phyloP scores from a whole-genome alignment of 2,888 invertebrate genomes.

The Axea sp. region DNA sequence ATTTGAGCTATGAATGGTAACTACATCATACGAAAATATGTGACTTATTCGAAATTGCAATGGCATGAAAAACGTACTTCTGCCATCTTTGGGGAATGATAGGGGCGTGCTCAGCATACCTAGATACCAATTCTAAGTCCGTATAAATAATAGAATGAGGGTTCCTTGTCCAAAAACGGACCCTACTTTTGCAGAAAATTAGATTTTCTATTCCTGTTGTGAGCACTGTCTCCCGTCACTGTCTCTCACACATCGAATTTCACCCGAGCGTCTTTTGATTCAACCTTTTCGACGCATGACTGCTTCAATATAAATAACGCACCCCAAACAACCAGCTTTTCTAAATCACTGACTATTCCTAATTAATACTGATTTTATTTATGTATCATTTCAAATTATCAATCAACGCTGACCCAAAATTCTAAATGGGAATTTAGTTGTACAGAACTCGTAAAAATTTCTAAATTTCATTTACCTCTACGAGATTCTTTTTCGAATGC shows the following conservation, averaged over 20 bases:
- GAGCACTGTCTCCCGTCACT: slow-evolving; percentile 42
- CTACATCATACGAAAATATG: slow-evolving; percentile 67
- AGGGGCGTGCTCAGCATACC: slow-evolving; percentile 76
- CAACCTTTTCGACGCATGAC: slow-evolving; percentile 38
- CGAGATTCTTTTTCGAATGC: slow-evolving; percentile 23
- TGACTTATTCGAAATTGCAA: slow-evolving; percentile 65
- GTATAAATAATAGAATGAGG: slow-evolving; percentile 77
- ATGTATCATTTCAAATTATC: slow-evolving; percentile 4
- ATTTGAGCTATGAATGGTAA: no score
- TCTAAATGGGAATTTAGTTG: slow-evolving; percentile 7
- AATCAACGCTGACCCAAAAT: slow-evolving; percentile 22
- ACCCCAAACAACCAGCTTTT: slow-evolving; percentile 24
- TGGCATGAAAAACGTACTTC: slow-evolving; percentile 67
- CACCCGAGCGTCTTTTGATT: slow-evolving; percentile 38
- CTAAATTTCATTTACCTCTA: slow-evolving; percentile 21
- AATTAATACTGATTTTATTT: slow-evolving; percentile 37
- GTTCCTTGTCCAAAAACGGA: slow-evolving; percentile 71
- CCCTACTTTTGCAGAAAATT: slow-evolving; percentile 71
- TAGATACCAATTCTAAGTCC: slow-evolving; percentile 75
- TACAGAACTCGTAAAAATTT: slow-evolving; percentile 18
- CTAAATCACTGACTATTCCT: slow-evolving; percentile 28
- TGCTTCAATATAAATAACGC: slow-evolving; percentile 22
- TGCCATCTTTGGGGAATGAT: slow-evolving; percentile 63
- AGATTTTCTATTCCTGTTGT: slow-evolving; percentile 80
- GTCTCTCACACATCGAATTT: slow-evolving; percentile 5